Base-by-base conservation (phyloP, 2,888 invertebrate genomes). In the Lottia scabra region DNA sequence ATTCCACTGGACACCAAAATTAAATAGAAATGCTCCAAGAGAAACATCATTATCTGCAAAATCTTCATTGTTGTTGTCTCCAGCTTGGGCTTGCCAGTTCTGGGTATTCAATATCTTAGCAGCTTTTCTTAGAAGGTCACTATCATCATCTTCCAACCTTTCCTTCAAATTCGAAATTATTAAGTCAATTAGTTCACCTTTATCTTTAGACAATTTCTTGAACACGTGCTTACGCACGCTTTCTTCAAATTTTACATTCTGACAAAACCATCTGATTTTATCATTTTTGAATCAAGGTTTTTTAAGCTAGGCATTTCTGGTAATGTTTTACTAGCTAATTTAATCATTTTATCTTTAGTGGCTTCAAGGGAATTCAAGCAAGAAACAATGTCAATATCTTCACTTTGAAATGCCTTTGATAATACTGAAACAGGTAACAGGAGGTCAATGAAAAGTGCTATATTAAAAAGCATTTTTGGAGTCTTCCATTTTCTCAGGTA, bases 401-500 rank as follows among this genome's bases (percentile, higher is more conserved):
- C 68, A 30, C n/a, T 19, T 48, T 68, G 68, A 43, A 27, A 62
- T 8, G 19, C n/a, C 63, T 68, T 68, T 19, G 68, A 68, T 30
- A 68, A 63, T 13, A 27, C 10, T 13, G 68, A 46, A 30, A 27
- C 63, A 19, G 63, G 44, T 26, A 30, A 63, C 43, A 68, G 23
- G 30, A 68, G 19, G 62, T 68, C 68, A 63, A 56, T 30, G 38
- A 23, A 63, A 43, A 68, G 62, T 48, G 68, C 38, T 12, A 68
- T 23, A n/a, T 63, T 26, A 26, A 68, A n/a, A n/a, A 68, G 38
- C 68, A 68, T 68, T 26, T 68, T 13, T 15, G 23, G 16, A 30
- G 63, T 68, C 23, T 68, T 68, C 68, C 68, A 68, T n/a, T 63
- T 68, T 19, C 26, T 26, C 63, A 68, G 27, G 43, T 63, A 69